A percentile compares a stretch with the other conserved stretches of the same genome.
These are phyloP conservation scores for Sarcophaga subvicina DNA, from an alignment of 2,888 invertebrate genomes.

Conservation along the genomic window DNA sequence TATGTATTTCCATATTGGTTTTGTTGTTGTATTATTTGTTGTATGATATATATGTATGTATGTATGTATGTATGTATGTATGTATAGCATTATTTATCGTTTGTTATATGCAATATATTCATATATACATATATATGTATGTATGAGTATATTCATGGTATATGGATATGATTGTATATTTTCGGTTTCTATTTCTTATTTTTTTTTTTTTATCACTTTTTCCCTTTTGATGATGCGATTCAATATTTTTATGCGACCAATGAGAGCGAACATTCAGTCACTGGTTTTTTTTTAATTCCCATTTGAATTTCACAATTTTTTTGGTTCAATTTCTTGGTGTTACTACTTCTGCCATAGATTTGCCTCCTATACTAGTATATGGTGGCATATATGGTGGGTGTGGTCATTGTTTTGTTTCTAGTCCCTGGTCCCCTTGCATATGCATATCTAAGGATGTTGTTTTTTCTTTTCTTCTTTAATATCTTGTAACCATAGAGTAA, in stretches of 20 bases:
- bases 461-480: conserved; percentile 9
- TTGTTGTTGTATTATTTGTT: conserved; percentile 30
- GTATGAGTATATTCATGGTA: conserved; percentile 36
- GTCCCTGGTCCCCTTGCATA: neutral
- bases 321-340: conserved; percentile 58
- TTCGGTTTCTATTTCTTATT: no score
- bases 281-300: conserved; percentile 36
- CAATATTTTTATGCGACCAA: conserved; percentile 69
- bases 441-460: conserved; percentile 26
- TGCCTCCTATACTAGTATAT: neutral
- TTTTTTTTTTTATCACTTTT: neutral
- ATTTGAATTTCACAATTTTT: conserved; percentile 3
- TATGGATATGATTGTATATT: no score
- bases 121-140: neutral
- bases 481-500: conserved; percentile 65
- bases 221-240: conserved; percentile 56
- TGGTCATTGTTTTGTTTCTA: conserved; percentile 57
- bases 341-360: neutral
- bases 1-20: conserved; percentile 18
- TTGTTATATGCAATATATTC: conserved; percentile 11
- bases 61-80: no score
- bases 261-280: conserved; percentile 57
- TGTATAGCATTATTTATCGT: conserved; percentile 61
- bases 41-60: neutral
- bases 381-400: conserved; percentile 52